Evolutionary conservation across 2,113 vertebrate species (phyloP).

Genomic region (Platichthys flesus): DNA sequence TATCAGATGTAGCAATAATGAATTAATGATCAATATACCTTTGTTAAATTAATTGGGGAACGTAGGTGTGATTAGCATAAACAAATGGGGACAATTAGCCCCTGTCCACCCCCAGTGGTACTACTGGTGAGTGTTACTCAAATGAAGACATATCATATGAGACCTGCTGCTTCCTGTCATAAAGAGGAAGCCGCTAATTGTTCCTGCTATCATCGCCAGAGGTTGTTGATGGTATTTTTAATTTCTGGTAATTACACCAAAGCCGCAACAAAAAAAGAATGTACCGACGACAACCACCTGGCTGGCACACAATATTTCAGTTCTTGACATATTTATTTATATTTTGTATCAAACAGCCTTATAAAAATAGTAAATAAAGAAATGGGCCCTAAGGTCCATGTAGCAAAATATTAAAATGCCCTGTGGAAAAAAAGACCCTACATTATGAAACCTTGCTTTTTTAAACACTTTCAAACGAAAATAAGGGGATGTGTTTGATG

Average conservation of each 20-base stretch:
- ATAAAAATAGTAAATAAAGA: too few species aligned
- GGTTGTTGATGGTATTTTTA: background rate
- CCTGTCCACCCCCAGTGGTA: slow-evolving; percentile 19
- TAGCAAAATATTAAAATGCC: too few species aligned
- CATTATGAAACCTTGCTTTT: background rate
- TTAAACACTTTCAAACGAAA: slow-evolving; percentile 16
- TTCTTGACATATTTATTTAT: too few species aligned
- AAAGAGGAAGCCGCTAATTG: slow-evolving; percentile 34
- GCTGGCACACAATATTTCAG: too few species aligned
- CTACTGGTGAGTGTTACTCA: background rate
- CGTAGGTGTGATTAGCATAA: slow-evolving; percentile 39
- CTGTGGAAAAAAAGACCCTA: background rate
- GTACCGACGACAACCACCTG: too few species aligned
- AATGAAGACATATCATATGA: slow-evolving; percentile 32
- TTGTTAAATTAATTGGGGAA: slow-evolving; percentile 38
- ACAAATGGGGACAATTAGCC: slow-evolving; percentile 45
- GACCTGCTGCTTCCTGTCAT: slow-evolving; percentile 23
- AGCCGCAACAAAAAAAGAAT: background rate
- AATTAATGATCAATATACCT: slow-evolving; percentile 37
- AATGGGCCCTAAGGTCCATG: too few species aligned
- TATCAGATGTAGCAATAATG: slow-evolving; percentile 1
- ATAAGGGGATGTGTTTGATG: background rate
- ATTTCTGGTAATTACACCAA: background rate
- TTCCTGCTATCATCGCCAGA: slow-evolving; percentile 3
- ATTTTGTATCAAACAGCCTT: background rate